Conservation (phyloP, 1,140 invertebrate genomes). For the Drosophila pseudoobscura region DNA sequence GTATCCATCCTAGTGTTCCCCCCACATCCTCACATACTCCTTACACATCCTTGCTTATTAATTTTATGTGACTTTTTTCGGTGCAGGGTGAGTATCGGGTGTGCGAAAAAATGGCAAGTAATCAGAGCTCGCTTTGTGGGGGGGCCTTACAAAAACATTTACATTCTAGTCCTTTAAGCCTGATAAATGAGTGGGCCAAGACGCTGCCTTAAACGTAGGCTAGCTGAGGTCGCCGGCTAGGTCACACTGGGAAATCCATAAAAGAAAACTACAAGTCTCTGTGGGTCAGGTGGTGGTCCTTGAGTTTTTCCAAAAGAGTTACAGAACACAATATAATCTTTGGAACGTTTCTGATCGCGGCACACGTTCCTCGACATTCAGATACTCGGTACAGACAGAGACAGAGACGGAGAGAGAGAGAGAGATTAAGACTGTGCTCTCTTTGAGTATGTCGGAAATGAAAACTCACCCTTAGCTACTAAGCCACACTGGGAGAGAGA, state of each 20-base stretch:
- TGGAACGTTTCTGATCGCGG: no score
- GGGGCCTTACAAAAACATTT: slow-evolving; percentile 52
- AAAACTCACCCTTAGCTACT: no score
- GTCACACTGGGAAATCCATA: neutral
- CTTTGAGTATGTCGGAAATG: no score
- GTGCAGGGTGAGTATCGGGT: slow-evolving; percentile 36
- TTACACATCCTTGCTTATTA: slow-evolving; percentile 61
- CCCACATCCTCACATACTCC: slow-evolving; percentile 18
- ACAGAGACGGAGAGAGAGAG: no score
- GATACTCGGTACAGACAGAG: no score
- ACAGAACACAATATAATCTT: no score
- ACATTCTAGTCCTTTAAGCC: slow-evolving; percentile 71
- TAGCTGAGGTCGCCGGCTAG: slow-evolving; percentile 2
- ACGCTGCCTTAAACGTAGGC: neutral
- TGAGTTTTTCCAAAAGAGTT: no score
- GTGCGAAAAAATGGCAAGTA: slow-evolving; percentile 65
- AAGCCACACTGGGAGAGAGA: no score
- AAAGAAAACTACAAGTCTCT: slow-evolving; percentile 17
- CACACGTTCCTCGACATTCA: no score
- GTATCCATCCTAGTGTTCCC: neutral
- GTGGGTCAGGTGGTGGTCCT: no score
- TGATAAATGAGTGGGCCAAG: slow-evolving; percentile 67
- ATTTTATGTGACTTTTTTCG: slow-evolving; percentile 74
- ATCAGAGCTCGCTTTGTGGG: slow-evolving; percentile 48
- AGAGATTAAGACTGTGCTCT: no score